Evolutionary conservation across 2,888 invertebrate species (phyloP), one percentile per base, ranked within the genome.

Genomic region (Beris chalybata): DNA sequence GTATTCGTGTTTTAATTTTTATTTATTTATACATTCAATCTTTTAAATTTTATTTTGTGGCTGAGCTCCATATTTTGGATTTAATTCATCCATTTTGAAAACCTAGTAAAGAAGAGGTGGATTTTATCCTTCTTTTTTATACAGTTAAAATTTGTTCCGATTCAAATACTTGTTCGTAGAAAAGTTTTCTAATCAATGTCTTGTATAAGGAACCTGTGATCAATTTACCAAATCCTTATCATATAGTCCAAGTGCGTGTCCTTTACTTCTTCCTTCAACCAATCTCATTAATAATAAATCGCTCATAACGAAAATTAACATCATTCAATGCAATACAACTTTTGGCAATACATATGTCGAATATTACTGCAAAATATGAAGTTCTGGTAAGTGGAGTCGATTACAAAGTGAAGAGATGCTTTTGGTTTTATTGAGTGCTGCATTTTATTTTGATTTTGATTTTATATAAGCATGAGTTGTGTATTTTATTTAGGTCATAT

Each of bases 11-110:
- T 57, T 58, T 47, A 64, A 22, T 66, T 67, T 66, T 68, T 63
- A 54, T 67, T 70, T 68, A 64, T 68, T 66, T 64, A 48, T 48
- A 11, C 48, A 48, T 15, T 12, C 12, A 15, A 13, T 11, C 15
- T 48, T 48, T 15, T 11, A 48, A 6, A 48, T 15, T 48, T 15
- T 38, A 38, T 38, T 38, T 7, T 38, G 38, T 38, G 5, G 9
- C 5, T 7, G 5, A 38, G 38, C 9, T 38, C 5, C 38, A 38
- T 9, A 38, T 38, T 38, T 3, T 1, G 38, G 38, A 38, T 69
- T 69, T 69, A 38, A 70, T 22, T 22, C 22, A 68, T 72, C 73
- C 72, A 50, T 75, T 75, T 29, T 59, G 53, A 31, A 57, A 66
- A 69, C 57, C 38, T 22, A 22, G 22, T 22, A 3, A 22, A 22